These are phyloP conservation scores for Nibea coibor DNA, from an alignment of 2,113 vertebrate genomes.

Conservation along the genomic window DNA sequence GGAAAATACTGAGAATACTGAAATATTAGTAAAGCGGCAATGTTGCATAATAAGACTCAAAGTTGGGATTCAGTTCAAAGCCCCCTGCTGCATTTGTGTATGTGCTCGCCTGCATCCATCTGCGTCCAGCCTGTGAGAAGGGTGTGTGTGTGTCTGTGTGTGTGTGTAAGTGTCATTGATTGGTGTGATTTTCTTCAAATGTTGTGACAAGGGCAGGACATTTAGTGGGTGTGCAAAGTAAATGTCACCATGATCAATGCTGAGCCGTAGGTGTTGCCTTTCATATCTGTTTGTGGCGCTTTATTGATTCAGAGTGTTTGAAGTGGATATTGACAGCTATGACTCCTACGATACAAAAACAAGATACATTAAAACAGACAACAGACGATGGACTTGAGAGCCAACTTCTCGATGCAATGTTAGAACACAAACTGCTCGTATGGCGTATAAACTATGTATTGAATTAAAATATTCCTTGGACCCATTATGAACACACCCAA, in stretches of 20 bases:
- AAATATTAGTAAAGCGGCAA: constrained; percentile 30
- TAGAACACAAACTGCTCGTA: background rate
- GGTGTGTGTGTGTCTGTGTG: constrained; percentile 25
- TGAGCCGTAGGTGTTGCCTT: constrained; percentile 87
- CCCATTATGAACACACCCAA: background rate
- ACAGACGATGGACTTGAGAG: constrained; percentile 29
- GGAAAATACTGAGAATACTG: constrained; percentile 50
- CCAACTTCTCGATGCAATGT: background rate
- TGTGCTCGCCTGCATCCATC: constrained; percentile 1
- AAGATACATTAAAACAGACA: constrained; percentile 60
- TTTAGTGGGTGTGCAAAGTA: constrained; percentile 90
- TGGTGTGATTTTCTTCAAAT: constrained; percentile 84
- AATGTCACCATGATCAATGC: constrained; percentile 94
- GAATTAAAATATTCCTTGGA: background rate
- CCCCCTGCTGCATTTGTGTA: constrained; percentile 5
- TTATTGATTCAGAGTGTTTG: constrained; percentile 86
- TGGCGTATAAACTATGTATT: background rate
- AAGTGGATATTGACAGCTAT: constrained; percentile 86
- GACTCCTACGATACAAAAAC: constrained; percentile 60
- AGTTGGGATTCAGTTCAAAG: constrained; percentile 60
- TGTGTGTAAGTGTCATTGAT: constrained; percentile 72
- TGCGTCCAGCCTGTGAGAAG: background rate
- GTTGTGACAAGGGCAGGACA: constrained; percentile 87
- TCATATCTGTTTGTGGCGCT: constrained; percentile 84
- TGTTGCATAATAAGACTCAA: constrained; percentile 58